Percentiles rank a stretch among this genome's conserved stretches.
Evolutionary conservation across 2,797 vertebrate species (phyloP).

Genomic region (Kryptopterus vitreolus): DNA sequence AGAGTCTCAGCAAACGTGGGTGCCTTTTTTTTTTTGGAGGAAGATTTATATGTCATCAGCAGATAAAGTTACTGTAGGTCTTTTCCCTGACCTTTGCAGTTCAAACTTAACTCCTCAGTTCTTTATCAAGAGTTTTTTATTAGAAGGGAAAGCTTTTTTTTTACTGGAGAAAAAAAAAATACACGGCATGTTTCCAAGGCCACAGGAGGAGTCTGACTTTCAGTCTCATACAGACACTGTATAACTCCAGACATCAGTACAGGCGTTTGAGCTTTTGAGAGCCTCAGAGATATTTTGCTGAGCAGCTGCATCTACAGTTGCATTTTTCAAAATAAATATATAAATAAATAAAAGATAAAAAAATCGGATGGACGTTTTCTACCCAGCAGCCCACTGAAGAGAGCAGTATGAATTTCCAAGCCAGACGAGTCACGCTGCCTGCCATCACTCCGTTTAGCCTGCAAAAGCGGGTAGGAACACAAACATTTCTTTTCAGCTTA

Average conservation of each 20-base stretch:
- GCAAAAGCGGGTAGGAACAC: constrained; percentile 80
- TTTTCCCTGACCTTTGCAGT: constrained; percentile 57
- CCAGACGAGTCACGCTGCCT: constrained; percentile 89
- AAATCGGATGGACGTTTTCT: constrained; percentile 35
- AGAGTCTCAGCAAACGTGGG: constrained; percentile 33
- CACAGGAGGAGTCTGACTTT: constrained; percentile 77
- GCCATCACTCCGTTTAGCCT: constrained; percentile 86
- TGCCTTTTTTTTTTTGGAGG: constrained; percentile 25
- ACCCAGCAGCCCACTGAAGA: constrained; percentile 11
- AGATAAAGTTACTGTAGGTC: constrained; percentile 45
- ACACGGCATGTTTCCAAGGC: constrained; percentile 79
- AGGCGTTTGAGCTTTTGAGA: constrained; percentile 5
- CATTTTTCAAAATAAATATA: too few relatives aligned
- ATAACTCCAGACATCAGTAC: constrained; percentile 31
- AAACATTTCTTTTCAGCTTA: constrained; percentile 8
- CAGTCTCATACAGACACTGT: constrained; percentile 72
- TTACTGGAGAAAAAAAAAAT: constrained; percentile 58
- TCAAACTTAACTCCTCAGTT: constrained; percentile 56
- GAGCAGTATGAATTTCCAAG: constrained; percentile 84
- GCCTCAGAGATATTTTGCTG: neutral
- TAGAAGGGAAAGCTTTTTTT: constrained; percentile 62
- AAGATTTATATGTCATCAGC: constrained; percentile 35
- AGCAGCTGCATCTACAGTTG: neutral
- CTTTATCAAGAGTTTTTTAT: constrained; percentile 61
- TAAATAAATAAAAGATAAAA: neutral